phyloP scores from a whole-genome alignment of 2,888 invertebrate genomes.

The Itoplectis maculator region DNA sequence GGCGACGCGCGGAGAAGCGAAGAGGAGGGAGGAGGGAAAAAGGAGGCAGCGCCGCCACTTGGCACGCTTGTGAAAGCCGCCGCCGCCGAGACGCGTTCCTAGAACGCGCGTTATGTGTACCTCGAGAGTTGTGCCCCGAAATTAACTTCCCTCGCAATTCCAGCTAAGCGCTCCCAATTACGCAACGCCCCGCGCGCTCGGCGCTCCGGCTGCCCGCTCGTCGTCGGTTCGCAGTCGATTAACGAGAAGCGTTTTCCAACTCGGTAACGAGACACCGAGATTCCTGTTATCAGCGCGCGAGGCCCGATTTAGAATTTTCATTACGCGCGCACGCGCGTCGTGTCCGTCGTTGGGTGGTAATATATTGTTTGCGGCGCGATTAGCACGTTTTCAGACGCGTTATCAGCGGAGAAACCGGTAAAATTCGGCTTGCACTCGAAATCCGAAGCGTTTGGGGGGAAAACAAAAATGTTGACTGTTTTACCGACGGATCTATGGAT shows the following conservation, averaged over 20 bases:
- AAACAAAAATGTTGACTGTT: background rate
- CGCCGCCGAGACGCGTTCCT: constrained; percentile 22
- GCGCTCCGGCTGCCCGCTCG: constrained; percentile 5
- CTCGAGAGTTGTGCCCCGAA: constrained; percentile 45
- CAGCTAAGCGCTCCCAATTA: constrained; percentile 49
- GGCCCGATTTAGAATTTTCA: constrained; percentile 11
- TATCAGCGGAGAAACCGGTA: too few species aligned
- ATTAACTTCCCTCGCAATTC: constrained; percentile 55
- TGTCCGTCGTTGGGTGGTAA: background rate
- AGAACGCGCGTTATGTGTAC: constrained; percentile 44
- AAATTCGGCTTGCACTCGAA: background rate
- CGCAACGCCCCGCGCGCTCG: constrained; percentile 16
- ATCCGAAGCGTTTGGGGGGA: background rate
- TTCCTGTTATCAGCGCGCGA: constrained; percentile 36
- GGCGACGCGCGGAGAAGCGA: too few species aligned
- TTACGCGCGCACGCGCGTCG: background rate
- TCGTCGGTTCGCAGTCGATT: constrained; percentile 32
- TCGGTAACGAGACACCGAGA: constrained; percentile 12
- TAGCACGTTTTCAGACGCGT: background rate
- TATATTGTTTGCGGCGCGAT: background rate
- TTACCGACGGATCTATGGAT: background rate
- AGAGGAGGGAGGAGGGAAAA: constrained; percentile 31
- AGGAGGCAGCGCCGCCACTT: constrained; percentile 18
- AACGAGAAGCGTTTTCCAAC: constrained; percentile 5
- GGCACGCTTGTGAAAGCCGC: constrained; percentile 52